Base-by-base conservation (phyloP, 2,797 vertebrate genomes). In the Chloroceryle amazona region DNA sequence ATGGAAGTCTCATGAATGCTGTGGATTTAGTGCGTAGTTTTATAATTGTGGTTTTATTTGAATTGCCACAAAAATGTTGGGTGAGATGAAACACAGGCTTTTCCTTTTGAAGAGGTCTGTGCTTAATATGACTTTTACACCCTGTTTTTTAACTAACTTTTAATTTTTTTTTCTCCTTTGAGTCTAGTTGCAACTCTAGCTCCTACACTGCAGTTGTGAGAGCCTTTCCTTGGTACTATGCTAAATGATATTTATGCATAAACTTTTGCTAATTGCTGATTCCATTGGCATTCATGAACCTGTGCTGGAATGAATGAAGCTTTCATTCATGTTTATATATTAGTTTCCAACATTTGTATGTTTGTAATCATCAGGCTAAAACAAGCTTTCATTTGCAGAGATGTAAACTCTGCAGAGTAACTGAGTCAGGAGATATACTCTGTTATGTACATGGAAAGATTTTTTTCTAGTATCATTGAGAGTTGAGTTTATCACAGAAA, bases 241-340 rank as follows among this genome's bases (percentile, higher is more conserved):
- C 42, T 90, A 42, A 67, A 10, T 70, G 83, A 62, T 73, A 71
- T 52, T 86, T 58, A 57, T 76, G 71, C 58, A 81, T 55, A 47
- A 80, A 90, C 44, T 85, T 87, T 89, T 78, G 20, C 44, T 81
- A 93, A 86, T 76, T 96, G 92, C 62, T 84, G 83, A 85, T 96
- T 92, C 79, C 81, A 61, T 44, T 71, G 44, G 46, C 72, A 93
- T 89, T 90, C 92, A 92, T 80, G 67, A 96, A 86, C 63, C 39
- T 62, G 28, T 55, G 66, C 37, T 81, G 70, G 90, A 79, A 95
- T 57, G 88, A 95, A 92, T 33, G 61, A 89, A 94, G 47, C 29
- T 89, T 90, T 87, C 80, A 51, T 87, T 96, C 90, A 96, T 97
- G 94, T 96, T 96, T 96, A 91, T 96, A 97, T 97, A 97, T 94